Evolutionary conservation across 2,888 invertebrate species (phyloP), one percentile per base, ranked within the genome.

Genomic region (Enchytraeus crypticus): DNA sequence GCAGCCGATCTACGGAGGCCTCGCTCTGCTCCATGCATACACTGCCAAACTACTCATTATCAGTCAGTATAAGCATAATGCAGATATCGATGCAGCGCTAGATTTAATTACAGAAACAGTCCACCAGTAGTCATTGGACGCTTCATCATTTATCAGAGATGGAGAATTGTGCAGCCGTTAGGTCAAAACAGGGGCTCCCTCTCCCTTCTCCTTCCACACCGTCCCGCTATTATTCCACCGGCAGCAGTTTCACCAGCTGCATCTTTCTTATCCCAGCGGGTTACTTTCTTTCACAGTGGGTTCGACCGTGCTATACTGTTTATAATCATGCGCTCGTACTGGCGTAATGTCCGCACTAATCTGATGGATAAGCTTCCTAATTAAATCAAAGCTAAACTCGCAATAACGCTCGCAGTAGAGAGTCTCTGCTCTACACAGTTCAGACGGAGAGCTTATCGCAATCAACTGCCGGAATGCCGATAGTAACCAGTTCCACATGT

Each of bases 241-340:
- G 14, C 49, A 18, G 23, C 49, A 23, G 49, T 11, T 23, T 5
- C 49, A 18, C 49, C 26, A 11, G 11, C 49, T n/a, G 38, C 38
- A 8, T 38, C 11, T 18, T 38, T 38, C 38, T 38, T 38, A 38
- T 38, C 38, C 38, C 38, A 38, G 38, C 38, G 38, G 38, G 38
- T 18, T 14, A n/a, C n/a, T 38, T 38, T 38, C 18, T 18, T 38
- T 38, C 38, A 38, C 38, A 38, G 11, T 21, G 14, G 49, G 11
- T 55, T 26, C 32, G 38, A 5, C 55, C 23, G 55, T 55, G 55
- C 54, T 21, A 55, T 55, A 55, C 43, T 43, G 55, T 55, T 55
- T 43, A 55, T 38, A 55, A 55, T 43, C 55, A 55, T 26, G 23
- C 49, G 49, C 5, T 23, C 21, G 49, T 23, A 18, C 11, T 8